Evolutionary conservation across 2,888 invertebrate genomes (phyloP).

Genomic region (Orchesella flavescens): DNA sequence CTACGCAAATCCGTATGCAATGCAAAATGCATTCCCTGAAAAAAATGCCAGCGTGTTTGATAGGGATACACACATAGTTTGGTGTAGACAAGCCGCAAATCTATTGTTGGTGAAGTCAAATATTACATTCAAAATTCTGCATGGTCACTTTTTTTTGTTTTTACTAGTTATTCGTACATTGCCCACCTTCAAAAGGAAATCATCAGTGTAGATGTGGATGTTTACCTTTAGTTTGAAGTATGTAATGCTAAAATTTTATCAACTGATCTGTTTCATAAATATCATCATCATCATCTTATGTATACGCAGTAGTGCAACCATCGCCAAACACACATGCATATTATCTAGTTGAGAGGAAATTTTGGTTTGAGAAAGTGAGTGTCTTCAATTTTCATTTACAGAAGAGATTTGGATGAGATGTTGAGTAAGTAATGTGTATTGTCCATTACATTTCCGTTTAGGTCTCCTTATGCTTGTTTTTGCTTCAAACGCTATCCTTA

Average conservation of each 20-base stretch:
- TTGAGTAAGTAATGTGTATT: not conserved
- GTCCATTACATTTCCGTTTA: too few relatives aligned
- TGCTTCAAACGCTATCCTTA: too few relatives aligned
- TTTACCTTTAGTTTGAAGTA: not conserved
- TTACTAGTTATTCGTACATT: not conserved
- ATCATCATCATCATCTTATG: not conserved
- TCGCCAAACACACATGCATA: too few relatives aligned
- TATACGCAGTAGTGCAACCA: too few relatives aligned
- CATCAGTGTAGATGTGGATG: not conserved
- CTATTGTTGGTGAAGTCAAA: conserved; percentile 16
- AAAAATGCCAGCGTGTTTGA: not conserved
- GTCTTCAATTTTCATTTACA: not conserved
- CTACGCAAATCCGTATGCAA: not conserved
- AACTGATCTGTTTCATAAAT: not conserved
- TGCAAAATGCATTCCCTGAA: not conserved
- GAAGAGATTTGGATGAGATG: too few relatives aligned
- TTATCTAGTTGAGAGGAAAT: conserved; percentile 14
- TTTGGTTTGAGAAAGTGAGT: conserved; percentile 32
- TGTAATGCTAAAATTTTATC: not conserved
- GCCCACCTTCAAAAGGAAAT: not conserved
- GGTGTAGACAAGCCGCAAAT: conserved; percentile 13
- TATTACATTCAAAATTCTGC: conserved; percentile 25
- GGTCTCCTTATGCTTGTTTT: too few relatives aligned
- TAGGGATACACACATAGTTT: not conserved
- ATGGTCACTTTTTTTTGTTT: conserved; percentile 31